Evolutionary conservation across 1,140 invertebrate species (phyloP).

Genomic region (Zaprionus nigranus): DNA sequence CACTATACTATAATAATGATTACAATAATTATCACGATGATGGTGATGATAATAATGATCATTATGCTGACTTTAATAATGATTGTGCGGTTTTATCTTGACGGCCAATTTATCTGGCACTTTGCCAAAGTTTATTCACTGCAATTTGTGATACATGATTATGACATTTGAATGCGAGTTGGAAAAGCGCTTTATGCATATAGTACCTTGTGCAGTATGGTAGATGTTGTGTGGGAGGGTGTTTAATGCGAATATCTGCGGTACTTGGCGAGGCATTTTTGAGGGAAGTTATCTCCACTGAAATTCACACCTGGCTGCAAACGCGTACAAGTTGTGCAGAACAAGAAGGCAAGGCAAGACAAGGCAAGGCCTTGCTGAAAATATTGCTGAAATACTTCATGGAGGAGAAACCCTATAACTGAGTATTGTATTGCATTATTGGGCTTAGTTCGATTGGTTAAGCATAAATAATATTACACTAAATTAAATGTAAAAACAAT

Average conservation of each 20-base stretch:
- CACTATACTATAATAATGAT: constrained; percentile 30
- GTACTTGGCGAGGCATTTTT: not conserved
- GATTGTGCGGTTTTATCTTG: constrained; percentile 20
- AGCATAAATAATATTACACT: no score
- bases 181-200: constrained; percentile 18
- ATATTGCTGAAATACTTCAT: no score
- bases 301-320: constrained; percentile 10
- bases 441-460: no score
- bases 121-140: constrained; percentile 29
- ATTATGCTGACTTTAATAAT: constrained; percentile 38
- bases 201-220: not conserved
- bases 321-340: not conserved
- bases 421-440: not conserved
- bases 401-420: not conserved
- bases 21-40: constrained; percentile 24
- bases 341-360: not conserved
- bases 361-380: not conserved
- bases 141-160: constrained; percentile 60
- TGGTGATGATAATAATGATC: constrained; percentile 48
- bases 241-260: not conserved
- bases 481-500: no score
- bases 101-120: constrained; percentile 51
- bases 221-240: not conserved
- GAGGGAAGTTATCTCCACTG: not conserved
- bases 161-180: constrained; percentile 50